phyloP scores from a whole-genome alignment of 2,797 vertebrate genomes.

The Cygnus olor region DNA sequence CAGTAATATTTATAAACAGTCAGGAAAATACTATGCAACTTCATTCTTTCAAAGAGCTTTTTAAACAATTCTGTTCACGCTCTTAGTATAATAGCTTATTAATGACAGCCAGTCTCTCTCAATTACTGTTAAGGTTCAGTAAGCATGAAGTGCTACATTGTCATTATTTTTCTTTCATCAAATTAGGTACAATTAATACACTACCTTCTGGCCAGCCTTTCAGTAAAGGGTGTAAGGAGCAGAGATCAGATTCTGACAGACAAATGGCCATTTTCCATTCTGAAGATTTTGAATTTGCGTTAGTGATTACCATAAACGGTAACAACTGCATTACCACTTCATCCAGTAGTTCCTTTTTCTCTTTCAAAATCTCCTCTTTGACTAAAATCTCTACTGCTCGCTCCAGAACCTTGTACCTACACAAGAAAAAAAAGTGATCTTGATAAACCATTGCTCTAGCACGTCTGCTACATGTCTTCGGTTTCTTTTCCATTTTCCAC shows the following conservation, averaged over 20 bases:
- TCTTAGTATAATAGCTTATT: neutral
- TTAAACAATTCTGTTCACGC: neutral
- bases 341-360: constrained; percentile 71
- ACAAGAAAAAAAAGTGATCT: neutral
- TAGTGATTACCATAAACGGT: constrained; percentile 85
- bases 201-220: constrained; percentile 87
- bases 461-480: neutral
- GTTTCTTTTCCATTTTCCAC: neutral
- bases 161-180: neutral
- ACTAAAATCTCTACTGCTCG: constrained; percentile 80
- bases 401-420: constrained; percentile 84
- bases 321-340: constrained; percentile 81
- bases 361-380: constrained; percentile 74
- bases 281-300: constrained; percentile 64
- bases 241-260: constrained; percentile 80
- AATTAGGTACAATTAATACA: neutral
- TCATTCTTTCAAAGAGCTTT: neutral
- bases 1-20: neutral
- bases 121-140: neutral
- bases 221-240: constrained; percentile 85
- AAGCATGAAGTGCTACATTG: neutral
- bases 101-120: neutral
- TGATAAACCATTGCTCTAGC: neutral
- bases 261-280: constrained; percentile 78
- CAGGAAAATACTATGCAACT: neutral